Conservation (phyloP, 2,797 vertebrate genomes). For the Hirundo rustica region DNA sequence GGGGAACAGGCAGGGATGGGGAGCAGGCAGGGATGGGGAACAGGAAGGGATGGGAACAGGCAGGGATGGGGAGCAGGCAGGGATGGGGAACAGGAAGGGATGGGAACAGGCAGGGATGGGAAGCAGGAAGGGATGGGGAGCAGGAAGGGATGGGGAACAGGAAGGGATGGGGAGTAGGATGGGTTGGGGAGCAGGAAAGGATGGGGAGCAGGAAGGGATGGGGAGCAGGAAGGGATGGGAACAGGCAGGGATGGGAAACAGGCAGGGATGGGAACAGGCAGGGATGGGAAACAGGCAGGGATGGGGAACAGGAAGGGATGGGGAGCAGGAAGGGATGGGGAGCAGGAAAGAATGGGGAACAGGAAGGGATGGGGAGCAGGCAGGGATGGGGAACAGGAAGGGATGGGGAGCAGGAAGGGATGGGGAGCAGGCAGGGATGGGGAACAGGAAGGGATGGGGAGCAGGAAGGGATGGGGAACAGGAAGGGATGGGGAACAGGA, state of each 20-base stretch:
- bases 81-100: background rate
- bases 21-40: background rate
- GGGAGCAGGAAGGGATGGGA: background rate
- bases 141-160: background rate
- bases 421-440: background rate
- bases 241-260: background rate
- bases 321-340: background rate
- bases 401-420: background rate
- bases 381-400: background rate
- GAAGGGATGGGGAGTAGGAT: background rate
- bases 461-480: background rate
- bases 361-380: background rate
- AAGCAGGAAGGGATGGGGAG: background rate
- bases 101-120: background rate
- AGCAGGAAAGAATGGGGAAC: background rate
- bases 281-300: background rate
- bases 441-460: background rate
- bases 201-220: background rate
- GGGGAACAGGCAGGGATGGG: background rate
- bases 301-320: background rate
- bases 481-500: background rate
- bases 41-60: background rate
- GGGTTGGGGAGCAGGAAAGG: background rate
- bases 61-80: no score
- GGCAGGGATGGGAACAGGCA: background rate